These are phyloP conservation scores for Ochropleura leucogaster DNA, from an alignment of 2,888 invertebrate species.

Conservation along the genomic window DNA sequence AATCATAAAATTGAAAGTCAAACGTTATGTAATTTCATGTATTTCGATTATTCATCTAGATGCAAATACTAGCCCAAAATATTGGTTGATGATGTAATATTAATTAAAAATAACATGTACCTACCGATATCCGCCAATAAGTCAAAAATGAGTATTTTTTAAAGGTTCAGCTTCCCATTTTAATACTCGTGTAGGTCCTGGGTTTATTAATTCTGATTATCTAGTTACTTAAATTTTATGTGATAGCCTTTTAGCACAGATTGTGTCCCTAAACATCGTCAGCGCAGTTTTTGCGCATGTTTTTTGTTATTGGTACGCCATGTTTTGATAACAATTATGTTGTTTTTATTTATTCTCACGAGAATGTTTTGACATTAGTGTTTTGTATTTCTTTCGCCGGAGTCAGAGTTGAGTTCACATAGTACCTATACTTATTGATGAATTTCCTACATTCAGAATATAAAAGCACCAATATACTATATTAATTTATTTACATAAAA, in stretches of 20 bases:
- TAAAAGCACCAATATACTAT: background rate
- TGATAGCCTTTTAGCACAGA: background rate
- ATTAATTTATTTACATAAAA: background rate
- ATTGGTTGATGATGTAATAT: conserved; percentile 33
- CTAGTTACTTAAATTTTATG: background rate
- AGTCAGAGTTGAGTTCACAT: background rate
- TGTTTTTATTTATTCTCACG: conserved; percentile 3
- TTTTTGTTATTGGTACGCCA: conserved; percentile 19
- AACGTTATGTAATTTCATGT: conserved; percentile 39
- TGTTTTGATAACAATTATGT: conserved; percentile 25
- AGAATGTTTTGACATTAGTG: conserved; percentile 11
- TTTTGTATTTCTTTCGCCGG: conserved; percentile 11
- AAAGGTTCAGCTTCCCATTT: background rate
- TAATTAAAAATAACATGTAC: conserved; percentile 8
- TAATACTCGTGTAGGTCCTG: background rate
- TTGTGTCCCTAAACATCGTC: background rate
- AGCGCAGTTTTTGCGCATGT: background rate
- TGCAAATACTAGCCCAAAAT: conserved; percentile 49
- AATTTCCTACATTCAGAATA: background rate
- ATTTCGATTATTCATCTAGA: conserved; percentile 38
- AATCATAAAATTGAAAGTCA: conserved; percentile 39
- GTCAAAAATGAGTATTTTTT: conserved; percentile 7
- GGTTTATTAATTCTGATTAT: background rate
- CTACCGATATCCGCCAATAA: conserved; percentile 11
- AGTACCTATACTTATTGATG: background rate